Base-by-base conservation (phyloP, 2,113 vertebrate species). In the Anoura caudifer region DNA sequence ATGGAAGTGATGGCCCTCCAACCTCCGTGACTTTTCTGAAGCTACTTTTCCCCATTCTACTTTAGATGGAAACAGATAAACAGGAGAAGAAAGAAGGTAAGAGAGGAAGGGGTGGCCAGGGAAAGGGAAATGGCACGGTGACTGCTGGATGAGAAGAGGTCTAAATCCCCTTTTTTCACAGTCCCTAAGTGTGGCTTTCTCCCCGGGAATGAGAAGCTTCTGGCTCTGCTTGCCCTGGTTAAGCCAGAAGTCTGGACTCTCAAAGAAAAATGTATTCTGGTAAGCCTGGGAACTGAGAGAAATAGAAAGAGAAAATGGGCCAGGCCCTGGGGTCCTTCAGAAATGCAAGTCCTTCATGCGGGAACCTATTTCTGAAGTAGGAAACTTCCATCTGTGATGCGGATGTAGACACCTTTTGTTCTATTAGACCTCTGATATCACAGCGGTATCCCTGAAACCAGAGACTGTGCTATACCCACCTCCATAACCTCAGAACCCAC, bases 111-210 rank as follows among this genome's bases (percentile, higher is more conserved):
- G 56, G 14, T 91, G 61, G 9, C 19, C 52, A 26, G 83, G 75
- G 38, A 72, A 82, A 26, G n/a, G 36, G 43, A 70, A 81, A 50
- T 24, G 45, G 70, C 43, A n/a, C 90, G 54, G 10, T 47, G 69
- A 52, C 31, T 38, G 17, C 4, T 76, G 17, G 17, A 36, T 65
- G 65, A 47, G 31, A 36, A 97, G 41, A 26, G 69, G 7, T 43
- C 19, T 81, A 31, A 80, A 43, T 73, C 63, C 33, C 52, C 77
- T 33, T 93, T 31, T 65, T 31, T 73, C 31, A 16, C 98, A 99
- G 99, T 98, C 92, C 99, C 99, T 19, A 99, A 99, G 69, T 99
- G 99, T 0, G 99, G 99, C 87, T 99, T 99, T 98, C 98, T 99
- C 65, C 98, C 99, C 56, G 98, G 98, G 10, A 99, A 99, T 24